Evolutionary conservation across 1,140 invertebrate species (phyloP).

Genomic region (Bombus breviceps): DNA sequence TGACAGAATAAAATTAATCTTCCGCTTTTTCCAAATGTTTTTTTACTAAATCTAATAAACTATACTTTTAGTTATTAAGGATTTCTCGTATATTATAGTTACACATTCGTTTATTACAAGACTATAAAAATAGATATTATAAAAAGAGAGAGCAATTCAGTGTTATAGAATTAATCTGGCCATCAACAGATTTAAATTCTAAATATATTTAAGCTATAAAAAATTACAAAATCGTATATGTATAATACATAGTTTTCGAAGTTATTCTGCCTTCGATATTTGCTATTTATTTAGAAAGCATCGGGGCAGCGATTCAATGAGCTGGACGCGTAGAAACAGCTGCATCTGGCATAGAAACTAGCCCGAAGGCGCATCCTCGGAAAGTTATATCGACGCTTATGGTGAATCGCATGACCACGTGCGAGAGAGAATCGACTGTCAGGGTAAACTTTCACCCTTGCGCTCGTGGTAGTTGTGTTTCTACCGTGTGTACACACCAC

Average conservation of each 20-base stretch:
- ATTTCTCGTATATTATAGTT: neutral
- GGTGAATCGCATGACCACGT: slow-evolving; percentile 33
- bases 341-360: slow-evolving; percentile 15
- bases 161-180: too few species aligned
- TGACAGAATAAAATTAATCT: neutral
- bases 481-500: slow-evolving; percentile 61
- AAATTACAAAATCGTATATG: too few species aligned
- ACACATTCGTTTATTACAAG: too few species aligned
- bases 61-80: neutral
- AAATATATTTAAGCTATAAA: too few species aligned
- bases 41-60: neutral
- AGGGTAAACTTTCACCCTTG: slow-evolving; percentile 67
- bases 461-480: slow-evolving; percentile 64
- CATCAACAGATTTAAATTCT: too few species aligned
- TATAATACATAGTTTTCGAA: too few species aligned
- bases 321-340: neutral
- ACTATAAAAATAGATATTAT: too few species aligned
- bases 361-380: slow-evolving; percentile 45
- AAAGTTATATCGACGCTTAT: slow-evolving; percentile 29
- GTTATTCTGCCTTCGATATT: neutral
- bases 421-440: slow-evolving; percentile 46
- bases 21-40: neutral
- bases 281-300: neutral
- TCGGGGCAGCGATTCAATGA: neutral
- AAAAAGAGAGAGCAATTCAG: too few species aligned